Percentiles rank a stretch among this genome's conserved stretches.
Evolutionary conservation across 64 coral and sea anemone species (phyloP).

Genomic region (Astreopora myriophthalma): DNA sequence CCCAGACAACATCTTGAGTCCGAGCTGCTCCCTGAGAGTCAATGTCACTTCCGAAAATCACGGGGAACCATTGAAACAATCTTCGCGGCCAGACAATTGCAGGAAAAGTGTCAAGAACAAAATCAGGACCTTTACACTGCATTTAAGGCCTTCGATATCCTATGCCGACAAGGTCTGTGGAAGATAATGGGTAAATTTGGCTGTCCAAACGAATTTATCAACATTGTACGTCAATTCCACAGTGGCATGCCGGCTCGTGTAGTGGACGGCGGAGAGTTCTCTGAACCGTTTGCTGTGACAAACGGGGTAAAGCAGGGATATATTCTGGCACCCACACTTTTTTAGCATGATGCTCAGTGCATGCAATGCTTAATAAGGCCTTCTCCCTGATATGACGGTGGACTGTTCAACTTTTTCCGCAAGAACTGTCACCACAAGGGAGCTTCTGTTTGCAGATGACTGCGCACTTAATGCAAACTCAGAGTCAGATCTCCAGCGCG

Average conservation of each 20-base stretch:
- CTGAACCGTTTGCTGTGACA: neutral
- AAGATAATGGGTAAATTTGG: neutral
- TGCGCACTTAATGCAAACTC: neutral
- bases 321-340: neutral
- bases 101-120: constrained; percentile 10
- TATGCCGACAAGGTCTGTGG: neutral
- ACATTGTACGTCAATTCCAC: neutral
- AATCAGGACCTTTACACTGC: neutral
- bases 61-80: neutral
- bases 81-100: neutral
- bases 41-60: neutral
- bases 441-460: constrained; percentile 20
- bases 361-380: neutral
- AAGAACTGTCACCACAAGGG: neutral
- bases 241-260: neutral
- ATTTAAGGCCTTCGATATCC: neutral
- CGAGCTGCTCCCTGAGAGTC: neutral
- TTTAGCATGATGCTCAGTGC: neutral
- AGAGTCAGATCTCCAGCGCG: neutral
- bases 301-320: neutral
- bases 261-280: neutral
- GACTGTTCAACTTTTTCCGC: neutral
- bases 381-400: neutral
- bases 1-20: neutral
- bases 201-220: neutral